Evolutionary conservation across 2,113 vertebrate genomes (phyloP), one percentile per base, ranked within the genome.

Genomic region (Micronycteris hirsuta): DNA sequence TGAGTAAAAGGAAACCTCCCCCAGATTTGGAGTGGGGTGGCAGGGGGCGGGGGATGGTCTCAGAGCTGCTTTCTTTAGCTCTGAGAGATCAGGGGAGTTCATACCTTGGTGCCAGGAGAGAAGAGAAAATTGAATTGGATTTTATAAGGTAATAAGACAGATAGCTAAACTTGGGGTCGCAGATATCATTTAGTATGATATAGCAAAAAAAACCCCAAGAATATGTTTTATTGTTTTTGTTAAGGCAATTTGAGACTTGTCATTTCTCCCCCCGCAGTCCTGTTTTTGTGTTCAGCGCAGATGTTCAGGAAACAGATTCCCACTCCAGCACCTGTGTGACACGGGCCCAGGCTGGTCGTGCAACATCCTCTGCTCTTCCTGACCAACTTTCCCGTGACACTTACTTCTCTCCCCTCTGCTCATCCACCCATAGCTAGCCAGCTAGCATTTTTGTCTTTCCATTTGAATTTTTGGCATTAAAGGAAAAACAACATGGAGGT

Each of bases 221-320:
- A 9, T 87, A 49, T 74, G 38, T 92, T 97, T 88, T 86, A 41
- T 85, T 98, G 56, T 84, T 97, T 97, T 97, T 87, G 88, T 95
- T 85, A 77, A 5, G 86, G 98, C 78, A 90, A 67, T 0, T 0
- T 82, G 90, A 98, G 91, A 88, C 71, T 58, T 95, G 92, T 87
- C 97, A 17, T 71, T 67, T 85, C 54, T 91, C 91, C 70, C 76
- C 76, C 49, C 24, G 9, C 47, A 56, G 77, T 87, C 86, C 86
- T 95, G 84, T 73, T 97, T 98, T 97, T 94, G 82, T 96, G 91
- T 95, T 97, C 91, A 86, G 95, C 89, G 95, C 98, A 98, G 97
- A 98, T 98, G 97, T 98, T 98, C 97, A 97, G 98, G 98, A 98
- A 98, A 97, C 74, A 56, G 84, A 96, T 97, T 97, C 96, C 90